Base-by-base conservation (phyloP, 2,797 vertebrate species). In the Apogon talboti region DNA sequence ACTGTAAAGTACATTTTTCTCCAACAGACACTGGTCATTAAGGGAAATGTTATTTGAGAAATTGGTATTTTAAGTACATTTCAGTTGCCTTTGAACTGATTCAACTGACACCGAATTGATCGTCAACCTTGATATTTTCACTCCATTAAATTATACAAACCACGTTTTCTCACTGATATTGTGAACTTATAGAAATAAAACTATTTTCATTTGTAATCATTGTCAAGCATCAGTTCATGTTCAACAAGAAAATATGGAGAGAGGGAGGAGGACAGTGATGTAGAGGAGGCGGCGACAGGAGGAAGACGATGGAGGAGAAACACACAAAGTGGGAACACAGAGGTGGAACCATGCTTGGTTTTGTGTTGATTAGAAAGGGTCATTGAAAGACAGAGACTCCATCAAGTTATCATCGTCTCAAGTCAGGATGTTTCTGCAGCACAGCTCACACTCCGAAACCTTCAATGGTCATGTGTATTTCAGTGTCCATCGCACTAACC, bases 181-280 rank as follows among this genome's bases (percentile, higher is more conserved):
- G 41, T 66, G 69, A 84, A 79, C 14, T 66, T 69, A 70, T 55
- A 71, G 70, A 77, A 82, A 81, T 81, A 80, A 73, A 76, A 83
- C 64, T 58, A 72, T 78, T 71, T 63, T 72, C 66, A 67, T 70
- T 51, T 75, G 58, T 45, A 21, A 70, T 84, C 71, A 84, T 57
- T 79, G 78, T 82, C 77, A 77, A 81, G 79, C 66, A 62, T 79
- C 78, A 71, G 69, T 81, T 79, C 67, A 74, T 68, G 63, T 81
- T 60, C 35, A 65, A 70, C 54, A 11, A 78, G 72, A 69, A 77
- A 49, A 61, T 43, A 41, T 45, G 42, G 41, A 48, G 54, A 48
- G 13, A n/a, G n/a, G 35, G 35, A 45, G 44, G 35, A 50, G 57
- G 40, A 56, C 46, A 15, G 28, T 44, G 59, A 50, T 3, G 33